Evolutionary conservation across 2,888 invertebrate species (phyloP), one percentile per base, ranked within the genome.

Genomic region (Steinernema scapterisci): DNA sequence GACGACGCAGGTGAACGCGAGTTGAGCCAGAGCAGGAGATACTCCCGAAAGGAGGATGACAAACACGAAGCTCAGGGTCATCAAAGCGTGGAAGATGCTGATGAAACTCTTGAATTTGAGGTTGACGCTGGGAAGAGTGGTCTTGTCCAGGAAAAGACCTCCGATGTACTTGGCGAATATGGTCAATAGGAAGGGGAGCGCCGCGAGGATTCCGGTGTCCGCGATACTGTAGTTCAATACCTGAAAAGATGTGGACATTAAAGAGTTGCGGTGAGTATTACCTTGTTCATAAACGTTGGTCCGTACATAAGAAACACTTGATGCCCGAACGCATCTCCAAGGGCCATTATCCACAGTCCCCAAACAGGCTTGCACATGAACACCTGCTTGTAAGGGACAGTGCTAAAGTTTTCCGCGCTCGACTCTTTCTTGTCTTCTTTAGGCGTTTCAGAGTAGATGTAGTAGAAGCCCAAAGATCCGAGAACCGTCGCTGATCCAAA

Each of bases 1-100:
- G 70, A 84, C 82, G 11, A 81, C 79, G 7, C 73, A 74, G 0
- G 84, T 83, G 74, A 83, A 84, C 72, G 79, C 80, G 1, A 81
- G 75, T 78, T 84, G 83, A 2, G 82, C 82, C 38, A 74, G 9
- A 5, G n/a, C 21, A 7, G 74, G 72, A 21, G 9, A 19, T 5
- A 23, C 74, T 9, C 6, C 45, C 9, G 74, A 73, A 7, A 72
- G 45, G 31, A 77, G 71, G 11, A 82, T 79, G 16, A 63, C 11
- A 13, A 63, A 7, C 3, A 63, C 31, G 38, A 63, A 63, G 31
- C 16, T 16, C 2, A 5, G 6, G 11, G 31, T 63, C 31, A 63
- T 27, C 6, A 27, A 9, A 3, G 31, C 31, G 5, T 63, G 63
- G 3, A 38, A 9, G 6, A 63, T 38, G 31, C 31, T 31, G 1